Base-by-base conservation (phyloP, 2,113 vertebrate species). In the Leptodactylus fuscus region DNA sequence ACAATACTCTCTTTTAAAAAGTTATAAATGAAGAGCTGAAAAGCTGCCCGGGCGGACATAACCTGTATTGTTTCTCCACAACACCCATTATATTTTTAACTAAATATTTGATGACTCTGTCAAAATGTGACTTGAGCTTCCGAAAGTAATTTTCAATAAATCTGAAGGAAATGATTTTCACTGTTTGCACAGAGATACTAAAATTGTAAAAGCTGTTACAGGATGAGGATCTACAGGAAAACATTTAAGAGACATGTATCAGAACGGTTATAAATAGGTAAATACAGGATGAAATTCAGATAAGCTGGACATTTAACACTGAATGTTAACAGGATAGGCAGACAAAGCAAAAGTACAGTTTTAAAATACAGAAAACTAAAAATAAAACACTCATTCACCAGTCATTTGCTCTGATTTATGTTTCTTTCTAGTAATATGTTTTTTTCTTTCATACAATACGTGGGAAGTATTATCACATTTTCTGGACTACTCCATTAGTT, bases 41-140 rank as follows among this genome's bases (percentile, higher is more conserved):
- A 29, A 44, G 24, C 44, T 69, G 41, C 9, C 60, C 11, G 11
- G 12, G 27, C 58, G 29, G 55, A 76, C 41, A 76, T 36, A 77
- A 51, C 38, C 44, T 84, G 29, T 24, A 65, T 58, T 76, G 27
- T 76, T 85, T 79, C 20, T 34, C n/a, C 34, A 53, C 83, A 46
- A 80, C 60, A 71, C 62, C 75, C 83, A 80, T 80, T 55, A 67
- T 85, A 85, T 85, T 80, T 85, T 85, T 80, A 80, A 85, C 60
- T 67, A 58, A 80, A 85, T 80, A 85, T 80, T 80, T 85, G 83
- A 85, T 85, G 83, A 85, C 83, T 71, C 18, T 49, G 83, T 85
- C 44, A 85, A 24, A 85, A 71, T 32, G 48, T 85, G 83, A 85
- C 75, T 80, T 80, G 62, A 80, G 51, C 67, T 85, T 85, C 83